phyloP scores from a whole-genome alignment of 1,140 invertebrate species.

The Euwallacea fornicatus region DNA sequence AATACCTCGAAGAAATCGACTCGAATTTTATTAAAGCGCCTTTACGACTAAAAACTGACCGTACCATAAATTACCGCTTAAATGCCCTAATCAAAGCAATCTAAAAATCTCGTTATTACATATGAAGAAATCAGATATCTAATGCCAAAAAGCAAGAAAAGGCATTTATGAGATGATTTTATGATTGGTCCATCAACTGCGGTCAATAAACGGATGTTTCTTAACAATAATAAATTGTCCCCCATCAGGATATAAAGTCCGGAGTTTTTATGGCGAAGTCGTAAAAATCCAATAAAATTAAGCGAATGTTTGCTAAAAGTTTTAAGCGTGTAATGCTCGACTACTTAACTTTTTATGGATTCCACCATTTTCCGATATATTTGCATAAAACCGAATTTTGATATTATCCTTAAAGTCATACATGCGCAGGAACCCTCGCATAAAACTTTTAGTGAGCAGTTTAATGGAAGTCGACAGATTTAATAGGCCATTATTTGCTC shows the following conservation, averaged over 20 bases:
- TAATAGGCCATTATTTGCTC: too few species aligned
- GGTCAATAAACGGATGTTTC: conserved; percentile 18
- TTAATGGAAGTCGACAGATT: too few species aligned
- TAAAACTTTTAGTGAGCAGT: too few species aligned
- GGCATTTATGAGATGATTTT: conserved; percentile 5
- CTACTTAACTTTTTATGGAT: too few species aligned
- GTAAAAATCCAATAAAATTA: conserved; percentile 29
- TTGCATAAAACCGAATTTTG: too few species aligned
- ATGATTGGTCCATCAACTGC: conserved; percentile 14
- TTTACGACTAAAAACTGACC: conserved; percentile 7
- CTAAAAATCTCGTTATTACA: not conserved
- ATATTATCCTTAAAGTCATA: too few species aligned
- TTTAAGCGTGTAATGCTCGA: too few species aligned
- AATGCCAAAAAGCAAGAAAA: conserved; percentile 7
- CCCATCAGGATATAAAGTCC: conserved; percentile 3
- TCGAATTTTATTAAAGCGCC: not conserved
- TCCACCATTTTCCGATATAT: too few species aligned
- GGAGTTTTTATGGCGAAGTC: conserved; percentile 18
- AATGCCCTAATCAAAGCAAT: conserved; percentile 2
- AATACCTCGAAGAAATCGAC: not conserved
- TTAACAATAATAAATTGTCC: conserved; percentile 28
- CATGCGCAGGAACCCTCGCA: too few species aligned
- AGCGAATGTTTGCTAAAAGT: too few species aligned
- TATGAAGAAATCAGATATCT: conserved; percentile 21
- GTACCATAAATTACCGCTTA: conserved; percentile 8